A percentile compares a stretch with the other conserved stretches of the same genome.
phyloP scores from a whole-genome alignment of 2,113 vertebrate genomes.

The Ifrita kowaldi region DNA sequence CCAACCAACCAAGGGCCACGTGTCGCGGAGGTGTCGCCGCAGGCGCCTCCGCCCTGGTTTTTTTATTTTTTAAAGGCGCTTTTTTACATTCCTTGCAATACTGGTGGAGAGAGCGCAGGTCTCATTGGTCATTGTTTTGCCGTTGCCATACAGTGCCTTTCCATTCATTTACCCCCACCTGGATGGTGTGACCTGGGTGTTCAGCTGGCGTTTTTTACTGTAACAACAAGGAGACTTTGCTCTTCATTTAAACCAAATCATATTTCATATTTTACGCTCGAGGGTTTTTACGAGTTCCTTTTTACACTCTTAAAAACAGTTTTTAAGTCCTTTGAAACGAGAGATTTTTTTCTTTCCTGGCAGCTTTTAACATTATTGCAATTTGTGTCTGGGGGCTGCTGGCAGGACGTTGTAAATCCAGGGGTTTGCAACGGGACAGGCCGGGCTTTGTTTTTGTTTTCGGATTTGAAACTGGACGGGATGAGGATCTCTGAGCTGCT shows the following conservation, averaged over 20 bases:
- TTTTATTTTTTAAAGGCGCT: constrained; percentile 79
- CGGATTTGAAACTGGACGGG: constrained; percentile 80
- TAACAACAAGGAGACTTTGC: constrained; percentile 89
- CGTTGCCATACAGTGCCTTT: constrained; percentile 99
- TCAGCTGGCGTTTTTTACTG: constrained; percentile 97
- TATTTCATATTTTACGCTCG: constrained; percentile 98
- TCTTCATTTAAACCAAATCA: constrained; percentile 98
- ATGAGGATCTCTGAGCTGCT: constrained; percentile 80
- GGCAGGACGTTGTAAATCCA: constrained; percentile 72
- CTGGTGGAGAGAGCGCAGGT: constrained; percentile 84
- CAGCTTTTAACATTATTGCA: constrained; percentile 93
- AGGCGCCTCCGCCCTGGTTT: constrained; percentile 74
- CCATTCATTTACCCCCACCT: constrained; percentile 88
- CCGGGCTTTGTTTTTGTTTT: constrained; percentile 59
- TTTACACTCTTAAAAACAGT: constrained; percentile 96
- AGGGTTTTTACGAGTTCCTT: constrained; percentile 97
- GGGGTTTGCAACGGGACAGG: constrained; percentile 75
- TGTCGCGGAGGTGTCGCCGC: constrained; percentile 76
- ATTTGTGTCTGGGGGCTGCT: constrained; percentile 83
- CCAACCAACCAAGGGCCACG: constrained; percentile 70
- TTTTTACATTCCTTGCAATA: constrained; percentile 91
- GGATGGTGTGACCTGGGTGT: constrained; percentile 82
- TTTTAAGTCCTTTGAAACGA: constrained; percentile 92
- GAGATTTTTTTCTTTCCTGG: constrained; percentile 82
- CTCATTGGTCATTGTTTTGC: constrained; percentile 87